phyloP scores from a whole-genome alignment of 35 echinoderm and acorn worm genomes.

The Patiria miniata region DNA sequence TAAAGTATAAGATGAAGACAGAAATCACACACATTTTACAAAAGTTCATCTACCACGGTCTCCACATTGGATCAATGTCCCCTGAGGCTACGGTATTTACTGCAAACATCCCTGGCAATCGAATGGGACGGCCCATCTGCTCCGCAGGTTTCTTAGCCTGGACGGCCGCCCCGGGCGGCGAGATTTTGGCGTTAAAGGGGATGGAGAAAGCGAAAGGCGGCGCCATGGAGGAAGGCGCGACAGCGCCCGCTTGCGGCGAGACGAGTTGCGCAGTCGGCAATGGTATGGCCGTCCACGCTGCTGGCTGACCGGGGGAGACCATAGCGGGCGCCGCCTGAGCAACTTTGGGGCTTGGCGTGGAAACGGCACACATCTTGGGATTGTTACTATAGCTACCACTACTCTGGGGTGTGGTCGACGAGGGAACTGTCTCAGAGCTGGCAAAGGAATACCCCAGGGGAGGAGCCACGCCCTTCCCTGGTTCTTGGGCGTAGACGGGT shows the following conservation, averaged over 20 bases:
- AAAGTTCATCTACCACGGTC: conserved; percentile 36
- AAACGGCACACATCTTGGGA: not conserved
- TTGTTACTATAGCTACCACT: too few species aligned
- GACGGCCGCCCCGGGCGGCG: not conserved
- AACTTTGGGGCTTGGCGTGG: not conserved
- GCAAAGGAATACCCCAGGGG: not conserved
- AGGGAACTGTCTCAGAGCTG: not conserved
- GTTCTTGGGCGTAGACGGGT: conserved; percentile 61
- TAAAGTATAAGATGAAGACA: not conserved
- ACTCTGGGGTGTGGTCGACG: not conserved
- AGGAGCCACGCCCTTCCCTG: not conserved
- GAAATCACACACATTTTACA: not conserved
- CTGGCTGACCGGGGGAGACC: not conserved
- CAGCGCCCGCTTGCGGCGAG: not conserved
- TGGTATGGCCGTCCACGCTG: not conserved
- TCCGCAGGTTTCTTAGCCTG: not conserved
- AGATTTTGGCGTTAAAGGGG: conserved; percentile 21
- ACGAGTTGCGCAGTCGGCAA: not conserved
- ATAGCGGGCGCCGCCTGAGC: not conserved
- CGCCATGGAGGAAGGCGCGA: not conserved
- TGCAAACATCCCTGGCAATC: not conserved
- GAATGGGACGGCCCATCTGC: conserved; percentile 2
- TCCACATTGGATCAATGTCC: conserved; percentile 42
- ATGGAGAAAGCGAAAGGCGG: not conserved
- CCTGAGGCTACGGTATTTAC: not conserved